Evolutionary conservation across 64 coral and sea anemone species (phyloP).

Genomic region (Pocillopora damicornis): DNA sequence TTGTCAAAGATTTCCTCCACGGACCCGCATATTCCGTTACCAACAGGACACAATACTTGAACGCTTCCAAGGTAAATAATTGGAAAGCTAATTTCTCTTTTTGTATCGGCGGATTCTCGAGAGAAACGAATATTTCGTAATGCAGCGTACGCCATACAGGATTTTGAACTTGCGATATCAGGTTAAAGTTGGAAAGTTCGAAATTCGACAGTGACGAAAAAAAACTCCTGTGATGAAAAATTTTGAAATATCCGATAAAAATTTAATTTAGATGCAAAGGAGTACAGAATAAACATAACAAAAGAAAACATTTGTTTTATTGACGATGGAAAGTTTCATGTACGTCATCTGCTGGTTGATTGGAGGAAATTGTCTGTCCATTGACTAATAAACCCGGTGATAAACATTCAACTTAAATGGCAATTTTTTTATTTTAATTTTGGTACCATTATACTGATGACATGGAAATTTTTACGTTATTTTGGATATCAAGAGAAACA

Average conservation of each 20-base stretch:
- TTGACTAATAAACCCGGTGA: too few species aligned
- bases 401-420: too few species aligned
- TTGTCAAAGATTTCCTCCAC: slow-evolving; percentile 69
- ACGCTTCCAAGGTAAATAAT: slow-evolving; percentile 65
- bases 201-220: background rate
- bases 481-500: background rate
- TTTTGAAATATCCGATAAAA: background rate
- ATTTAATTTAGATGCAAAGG: background rate
- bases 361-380: too few species aligned
- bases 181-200: background rate
- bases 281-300: background rate
- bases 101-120: background rate
- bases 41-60: slow-evolving; percentile 60
- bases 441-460: too few species aligned
- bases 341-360: background rate
- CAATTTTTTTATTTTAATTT: too few species aligned
- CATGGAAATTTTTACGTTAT: background rate
- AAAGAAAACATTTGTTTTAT: background rate
- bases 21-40: slow-evolving; percentile 66
- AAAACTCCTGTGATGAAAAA: background rate
- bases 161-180: background rate
- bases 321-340: background rate
- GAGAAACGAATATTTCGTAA: slow-evolving; percentile 27
- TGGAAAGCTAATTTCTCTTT: background rate
- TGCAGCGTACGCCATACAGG: background rate